Conservation (phyloP, 2,888 invertebrate genomes). For the Frankliniella intonsa region DNA sequence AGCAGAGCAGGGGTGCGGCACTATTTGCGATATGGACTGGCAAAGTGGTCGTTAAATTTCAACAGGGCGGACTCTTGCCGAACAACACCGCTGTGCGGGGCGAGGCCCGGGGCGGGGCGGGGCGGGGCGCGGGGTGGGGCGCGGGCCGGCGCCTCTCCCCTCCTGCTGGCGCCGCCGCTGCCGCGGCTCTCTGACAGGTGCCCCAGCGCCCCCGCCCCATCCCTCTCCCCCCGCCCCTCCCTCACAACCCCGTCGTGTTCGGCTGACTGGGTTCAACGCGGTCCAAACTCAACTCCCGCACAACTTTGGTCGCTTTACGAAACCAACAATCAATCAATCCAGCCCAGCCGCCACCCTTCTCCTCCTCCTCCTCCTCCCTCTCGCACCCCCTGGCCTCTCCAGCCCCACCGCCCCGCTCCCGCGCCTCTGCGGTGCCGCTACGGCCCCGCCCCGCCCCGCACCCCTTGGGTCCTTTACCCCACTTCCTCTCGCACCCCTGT, state of each 20-base stretch:
- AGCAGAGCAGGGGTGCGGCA: background rate
- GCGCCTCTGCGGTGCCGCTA: background rate
- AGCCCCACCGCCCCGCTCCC: no score
- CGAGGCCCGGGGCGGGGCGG: no score
- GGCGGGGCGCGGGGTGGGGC: no score
- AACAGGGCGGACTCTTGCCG: no score
- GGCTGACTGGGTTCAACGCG: constrained; percentile 30
- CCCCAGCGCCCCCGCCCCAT: constrained; percentile 37
- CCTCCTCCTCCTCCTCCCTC: constrained; percentile 36
- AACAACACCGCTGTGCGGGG: no score
- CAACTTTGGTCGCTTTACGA: constrained; percentile 1
- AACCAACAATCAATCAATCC: constrained; percentile 30
- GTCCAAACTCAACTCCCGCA: constrained; percentile 27
- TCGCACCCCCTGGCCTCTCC: background rate
- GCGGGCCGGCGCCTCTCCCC: no score
- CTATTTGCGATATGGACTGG: no score
- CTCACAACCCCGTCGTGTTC: constrained; percentile 31
- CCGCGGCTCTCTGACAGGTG: constrained; percentile 32
- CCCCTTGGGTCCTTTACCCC: constrained; percentile 38
- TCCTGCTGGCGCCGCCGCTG: no score
- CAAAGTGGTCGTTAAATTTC: no score
- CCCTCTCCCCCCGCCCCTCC: constrained; percentile 35
- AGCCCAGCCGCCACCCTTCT: constrained; percentile 37
- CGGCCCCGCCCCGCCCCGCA: constrained; percentile 14
- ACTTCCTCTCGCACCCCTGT: constrained; percentile 38